Percentiles rank a stretch among this genome's conserved stretches.
These are phyloP conservation scores for Linepithema humile DNA, from an alignment of 1,140 invertebrate genomes.

Conservation along the genomic window DNA sequence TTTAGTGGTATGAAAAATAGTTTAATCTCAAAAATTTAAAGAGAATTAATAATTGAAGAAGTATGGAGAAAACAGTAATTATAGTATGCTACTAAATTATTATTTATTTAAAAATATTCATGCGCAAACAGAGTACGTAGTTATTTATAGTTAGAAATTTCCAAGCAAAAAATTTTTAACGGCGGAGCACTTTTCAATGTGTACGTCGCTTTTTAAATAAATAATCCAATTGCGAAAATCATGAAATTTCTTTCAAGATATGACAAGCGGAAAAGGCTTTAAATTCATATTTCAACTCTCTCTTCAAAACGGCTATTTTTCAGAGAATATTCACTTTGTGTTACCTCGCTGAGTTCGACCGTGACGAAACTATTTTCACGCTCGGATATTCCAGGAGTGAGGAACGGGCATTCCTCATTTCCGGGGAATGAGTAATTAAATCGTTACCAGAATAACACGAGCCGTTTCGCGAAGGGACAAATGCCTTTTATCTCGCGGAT, in stretches of 20 bases:
- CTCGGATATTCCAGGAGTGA: slow-evolving; percentile 24
- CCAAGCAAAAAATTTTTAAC: neutral
- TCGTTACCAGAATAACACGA: slow-evolving; percentile 29
- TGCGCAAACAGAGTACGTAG: neutral
- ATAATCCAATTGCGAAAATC: neutral
- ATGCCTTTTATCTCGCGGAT: slow-evolving; percentile 22
- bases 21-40: neutral
- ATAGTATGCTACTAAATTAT: too few species aligned
- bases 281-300: neutral
- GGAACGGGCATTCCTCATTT: slow-evolving; percentile 25
- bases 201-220: slow-evolving; percentile 14
- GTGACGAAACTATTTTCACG: slow-evolving; percentile 50
- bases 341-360: neutral
- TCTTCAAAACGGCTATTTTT: neutral
- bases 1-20: neutral
- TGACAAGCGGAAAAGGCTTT: neutral
- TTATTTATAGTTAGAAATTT: too few species aligned
- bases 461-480: slow-evolving; percentile 26
- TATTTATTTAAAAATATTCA: neutral
- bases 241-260: neutral
- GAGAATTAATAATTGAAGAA: too few species aligned
- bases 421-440: slow-evolving; percentile 56
- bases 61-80: too few species aligned
- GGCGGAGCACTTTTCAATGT: neutral
- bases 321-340: slow-evolving; percentile 17